phyloP scores from a whole-genome alignment of 2,888 invertebrate genomes.

The Megamerina dolium region DNA sequence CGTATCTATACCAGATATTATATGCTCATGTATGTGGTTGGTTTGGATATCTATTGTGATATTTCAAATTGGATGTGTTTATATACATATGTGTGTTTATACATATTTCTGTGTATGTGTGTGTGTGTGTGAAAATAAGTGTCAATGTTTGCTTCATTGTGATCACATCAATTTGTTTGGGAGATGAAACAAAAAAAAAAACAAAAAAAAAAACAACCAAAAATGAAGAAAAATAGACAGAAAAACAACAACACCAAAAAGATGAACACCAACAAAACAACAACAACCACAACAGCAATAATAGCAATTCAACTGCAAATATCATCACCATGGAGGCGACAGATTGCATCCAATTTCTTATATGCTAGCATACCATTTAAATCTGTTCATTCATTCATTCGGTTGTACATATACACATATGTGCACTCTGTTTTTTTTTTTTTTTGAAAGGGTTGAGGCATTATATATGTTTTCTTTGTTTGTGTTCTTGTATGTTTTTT shows the following conservation, averaged over 20 bases:
- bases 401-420: too few relatives aligned
- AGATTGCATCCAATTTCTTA: slow-evolving; percentile 33
- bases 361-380: slow-evolving; percentile 3
- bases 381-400: too few relatives aligned
- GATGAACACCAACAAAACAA: too few relatives aligned
- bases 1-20: too few relatives aligned
- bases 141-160: slow-evolving; percentile 29
- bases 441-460: slow-evolving; percentile 13
- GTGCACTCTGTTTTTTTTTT: too few relatives aligned
- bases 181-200: too few relatives aligned
- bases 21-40: too few relatives aligned
- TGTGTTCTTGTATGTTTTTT: not conserved
- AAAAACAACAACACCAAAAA: slow-evolving; percentile 23
- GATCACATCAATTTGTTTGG: slow-evolving; percentile 40
- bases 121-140: slow-evolving; percentile 14
- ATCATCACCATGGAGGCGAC: slow-evolving; percentile 38
- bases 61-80: too few relatives aligned
- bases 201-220: not conserved
- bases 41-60: too few relatives aligned
- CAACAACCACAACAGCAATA: too few relatives aligned
- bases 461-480: not conserved
- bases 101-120: slow-evolving; percentile 5
- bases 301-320: too few relatives aligned
- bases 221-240: slow-evolving; percentile 13
- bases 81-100: too few relatives aligned